phyloP scores from a whole-genome alignment of 2,888 invertebrate species.

The Gibbula magus region DNA sequence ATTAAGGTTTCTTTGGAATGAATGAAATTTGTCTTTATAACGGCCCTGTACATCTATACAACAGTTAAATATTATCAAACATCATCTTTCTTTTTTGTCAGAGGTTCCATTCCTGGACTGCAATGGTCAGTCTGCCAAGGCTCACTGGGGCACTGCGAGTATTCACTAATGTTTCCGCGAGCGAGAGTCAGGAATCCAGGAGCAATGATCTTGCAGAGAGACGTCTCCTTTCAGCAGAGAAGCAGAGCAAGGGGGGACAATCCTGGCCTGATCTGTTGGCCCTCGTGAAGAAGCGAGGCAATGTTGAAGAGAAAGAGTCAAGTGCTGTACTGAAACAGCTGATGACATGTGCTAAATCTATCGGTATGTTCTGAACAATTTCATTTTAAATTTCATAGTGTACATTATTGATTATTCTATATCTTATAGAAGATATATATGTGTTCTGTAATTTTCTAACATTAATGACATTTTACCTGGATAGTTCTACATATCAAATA shows the following conservation, averaged over 20 bases:
- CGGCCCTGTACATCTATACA: too few species aligned
- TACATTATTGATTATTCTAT: too few species aligned
- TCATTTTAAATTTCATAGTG: too few species aligned
- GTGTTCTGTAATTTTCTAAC: too few species aligned
- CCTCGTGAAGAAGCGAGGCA: slow-evolving; percentile 50
- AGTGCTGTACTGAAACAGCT: slow-evolving; percentile 54
- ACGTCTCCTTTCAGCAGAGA: slow-evolving; percentile 52
- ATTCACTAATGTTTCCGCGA: slow-evolving; percentile 52
- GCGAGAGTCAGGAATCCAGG: slow-evolving; percentile 24
- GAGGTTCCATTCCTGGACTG: not conserved
- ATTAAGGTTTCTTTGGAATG: too few species aligned
- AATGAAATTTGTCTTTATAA: too few species aligned
- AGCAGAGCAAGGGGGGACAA: slow-evolving; percentile 51
- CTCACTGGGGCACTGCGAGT: slow-evolving; percentile 62
- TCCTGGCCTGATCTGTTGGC: slow-evolving; percentile 57
- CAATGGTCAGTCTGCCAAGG: slow-evolving; percentile 56
- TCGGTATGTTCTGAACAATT: slow-evolving; percentile 30
- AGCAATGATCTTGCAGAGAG: slow-evolving; percentile 52
- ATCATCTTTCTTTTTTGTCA: too few species aligned
- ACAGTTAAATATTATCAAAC: too few species aligned
- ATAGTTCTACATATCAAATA: too few species aligned
- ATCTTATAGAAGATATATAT: too few species aligned
- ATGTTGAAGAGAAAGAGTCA: slow-evolving; percentile 48
- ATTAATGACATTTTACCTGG: too few species aligned
- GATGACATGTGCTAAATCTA: slow-evolving; percentile 52